Evolutionary conservation across 1,140 invertebrate genomes (phyloP), one percentile per base, ranked within the genome.

Genomic region (Probaryconus sp.): DNA sequence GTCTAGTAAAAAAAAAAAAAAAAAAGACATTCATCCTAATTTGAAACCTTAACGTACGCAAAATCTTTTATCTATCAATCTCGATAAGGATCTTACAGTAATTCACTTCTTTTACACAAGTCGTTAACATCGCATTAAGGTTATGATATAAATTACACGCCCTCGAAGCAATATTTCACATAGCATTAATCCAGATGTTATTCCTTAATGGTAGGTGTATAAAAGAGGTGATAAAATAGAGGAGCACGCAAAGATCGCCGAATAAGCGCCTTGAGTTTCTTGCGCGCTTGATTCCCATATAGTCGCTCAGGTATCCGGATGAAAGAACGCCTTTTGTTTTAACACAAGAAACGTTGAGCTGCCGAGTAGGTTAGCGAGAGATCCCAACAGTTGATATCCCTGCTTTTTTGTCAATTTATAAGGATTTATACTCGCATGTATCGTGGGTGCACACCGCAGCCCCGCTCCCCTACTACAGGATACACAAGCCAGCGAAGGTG

Each of bases 321-420:
- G 65, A 70, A 79, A 78, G 77, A 77, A 79, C 76, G 78, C 77
- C 79, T 83, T 83, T 81, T 81, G 76, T 82, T 79, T 82, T 76
- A 79, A 55, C 70, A 71, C 63, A 70, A 67, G 53, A 56, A 76
- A 68, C 73, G 37, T 51, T 70, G 50, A 64, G 40, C 53, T 47
- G 51, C 45, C 70, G 74, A 78, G 75, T 73, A 69, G 78, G 73
- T 77, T 78, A 81, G 72, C 78, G 68, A 55, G 70, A 83, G 81
- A 83, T 83, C 79, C 70, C 76, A 71, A 38, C 69, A 61, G 51
- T 73, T 48, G 81, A 83, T 81, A 83, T 58, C 69, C 53, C 77
- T 40, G 77, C 80, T 81, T 83, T 81, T 83, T 83, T 83, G 82
- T 83, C 81, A 83, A 83, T 83, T 83, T 83, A 83, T 83, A 83